phyloP scores from a whole-genome alignment of 2,113 vertebrate genomes.

The Silurus asotus region DNA sequence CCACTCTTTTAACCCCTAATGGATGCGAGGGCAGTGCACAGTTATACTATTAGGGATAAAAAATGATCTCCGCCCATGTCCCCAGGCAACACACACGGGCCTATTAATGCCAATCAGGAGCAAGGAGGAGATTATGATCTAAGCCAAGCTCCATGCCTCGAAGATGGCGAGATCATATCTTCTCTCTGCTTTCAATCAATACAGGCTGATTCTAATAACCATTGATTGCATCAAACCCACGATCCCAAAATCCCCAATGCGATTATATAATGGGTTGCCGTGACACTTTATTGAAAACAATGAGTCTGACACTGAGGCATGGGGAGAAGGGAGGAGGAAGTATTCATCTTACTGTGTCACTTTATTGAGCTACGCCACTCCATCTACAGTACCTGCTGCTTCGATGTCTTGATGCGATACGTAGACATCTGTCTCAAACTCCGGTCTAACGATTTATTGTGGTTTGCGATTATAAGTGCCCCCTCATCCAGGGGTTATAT shows the following conservation, averaged over 20 bases:
- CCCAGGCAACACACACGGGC: conserved; percentile 36
- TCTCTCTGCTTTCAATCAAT: conserved; percentile 78
- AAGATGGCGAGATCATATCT: conserved; percentile 67
- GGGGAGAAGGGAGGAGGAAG: conserved; percentile 62
- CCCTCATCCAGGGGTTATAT: neutral
- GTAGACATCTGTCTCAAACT: neutral
- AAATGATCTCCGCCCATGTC: conserved; percentile 55
- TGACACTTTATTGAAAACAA: conserved; percentile 83
- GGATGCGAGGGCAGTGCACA: conserved; percentile 44
- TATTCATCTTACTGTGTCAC: conserved; percentile 73
- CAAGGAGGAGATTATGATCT: conserved; percentile 41
- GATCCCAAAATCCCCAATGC: conserved; percentile 76
- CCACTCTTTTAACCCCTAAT: conserved; percentile 38
- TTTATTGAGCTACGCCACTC: conserved; percentile 57
- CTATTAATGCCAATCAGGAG: conserved; percentile 53
- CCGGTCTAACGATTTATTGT: neutral
- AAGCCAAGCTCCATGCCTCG: conserved; percentile 46
- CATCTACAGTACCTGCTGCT: conserved; percentile 51
- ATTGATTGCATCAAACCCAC: conserved; percentile 79
- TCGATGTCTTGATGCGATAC: conserved; percentile 13
- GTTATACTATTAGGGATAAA: conserved; percentile 58
- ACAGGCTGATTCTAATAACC: conserved; percentile 76
- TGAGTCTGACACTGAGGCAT: conserved; percentile 67
- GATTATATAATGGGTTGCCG: conserved; percentile 74
- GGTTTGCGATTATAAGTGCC: neutral